Conservation (phyloP, 2,888 invertebrate genomes). For the Bombylius major region DNA sequence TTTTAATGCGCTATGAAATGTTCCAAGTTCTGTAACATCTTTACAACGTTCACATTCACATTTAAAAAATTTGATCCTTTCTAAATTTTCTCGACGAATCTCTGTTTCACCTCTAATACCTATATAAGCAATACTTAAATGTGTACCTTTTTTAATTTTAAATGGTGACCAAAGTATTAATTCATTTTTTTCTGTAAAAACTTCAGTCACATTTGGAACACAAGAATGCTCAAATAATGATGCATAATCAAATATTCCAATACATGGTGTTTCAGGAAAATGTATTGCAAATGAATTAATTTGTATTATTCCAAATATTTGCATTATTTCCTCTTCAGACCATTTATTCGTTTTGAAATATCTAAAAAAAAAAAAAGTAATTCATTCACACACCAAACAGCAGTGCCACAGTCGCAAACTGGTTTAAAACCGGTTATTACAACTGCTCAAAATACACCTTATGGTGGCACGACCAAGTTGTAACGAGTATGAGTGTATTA, state of each 20-base stretch:
- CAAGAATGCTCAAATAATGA: constrained; percentile 74
- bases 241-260: constrained; percentile 60
- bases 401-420: too few relatives aligned
- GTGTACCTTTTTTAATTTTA: constrained; percentile 47
- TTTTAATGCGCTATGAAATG: constrained; percentile 58
- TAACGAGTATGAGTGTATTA: too few relatives aligned
- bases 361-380: constrained; percentile 46
- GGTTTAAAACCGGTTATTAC: too few relatives aligned
- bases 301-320: constrained; percentile 62
- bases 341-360: constrained; percentile 56
- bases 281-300: too few relatives aligned
- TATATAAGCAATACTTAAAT: constrained; percentile 73
- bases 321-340: constrained; percentile 60
- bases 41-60: constrained; percentile 57
- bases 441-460: too few relatives aligned
- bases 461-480: too few relatives aligned
- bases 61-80: constrained; percentile 63
- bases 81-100: constrained; percentile 58
- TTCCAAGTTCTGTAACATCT: constrained; percentile 60
- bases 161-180: constrained; percentile 48
- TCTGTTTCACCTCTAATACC: constrained; percentile 69
- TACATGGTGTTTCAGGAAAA: too few relatives aligned
- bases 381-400: too few relatives aligned
- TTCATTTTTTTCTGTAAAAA: constrained; percentile 55
- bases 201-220: constrained; percentile 68